Conservation (phyloP, 1,140 invertebrate species). For the Brachionus plicatilis region DNA sequence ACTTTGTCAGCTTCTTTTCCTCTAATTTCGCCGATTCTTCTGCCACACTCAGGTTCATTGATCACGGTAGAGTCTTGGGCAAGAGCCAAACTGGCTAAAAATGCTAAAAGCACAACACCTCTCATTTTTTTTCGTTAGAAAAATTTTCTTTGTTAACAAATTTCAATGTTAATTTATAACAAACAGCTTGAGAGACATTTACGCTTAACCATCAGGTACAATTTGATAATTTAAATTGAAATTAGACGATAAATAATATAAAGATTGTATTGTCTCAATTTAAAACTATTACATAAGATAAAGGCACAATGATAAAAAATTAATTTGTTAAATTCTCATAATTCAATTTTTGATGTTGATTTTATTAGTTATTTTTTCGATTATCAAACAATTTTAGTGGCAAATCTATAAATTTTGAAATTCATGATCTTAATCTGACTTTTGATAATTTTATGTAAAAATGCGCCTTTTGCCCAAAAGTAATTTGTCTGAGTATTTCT, state of each 20-base stretch:
- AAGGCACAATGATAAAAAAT: neutral
- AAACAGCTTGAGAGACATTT: neutral
- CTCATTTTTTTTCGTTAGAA: neutral
- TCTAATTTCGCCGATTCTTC: neutral
- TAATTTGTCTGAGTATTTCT: no score
- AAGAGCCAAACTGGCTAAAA: constrained; percentile 1
- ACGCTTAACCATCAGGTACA: neutral
- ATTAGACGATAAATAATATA: neutral
- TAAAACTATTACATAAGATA: neutral
- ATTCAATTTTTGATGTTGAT: neutral
- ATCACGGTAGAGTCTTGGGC: neutral
- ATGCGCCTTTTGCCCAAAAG: no score
- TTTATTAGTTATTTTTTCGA: no score
- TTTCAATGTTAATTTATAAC: neutral
- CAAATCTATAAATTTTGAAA: no score
- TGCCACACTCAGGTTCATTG: neutral
- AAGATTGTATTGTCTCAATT: neutral
- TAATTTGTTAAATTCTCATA: neutral
- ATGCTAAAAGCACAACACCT: constrained; percentile 8
- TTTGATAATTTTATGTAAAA: no score
- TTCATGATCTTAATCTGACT: no score
- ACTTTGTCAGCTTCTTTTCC: neutral
- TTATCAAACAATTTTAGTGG: no score
- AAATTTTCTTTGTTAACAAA: neutral
- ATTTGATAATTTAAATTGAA: neutral